Evolutionary conservation across 2,888 invertebrate species (phyloP), one percentile per base, ranked within the genome.

Genomic region (Lepidocyrtoides sp.): DNA sequence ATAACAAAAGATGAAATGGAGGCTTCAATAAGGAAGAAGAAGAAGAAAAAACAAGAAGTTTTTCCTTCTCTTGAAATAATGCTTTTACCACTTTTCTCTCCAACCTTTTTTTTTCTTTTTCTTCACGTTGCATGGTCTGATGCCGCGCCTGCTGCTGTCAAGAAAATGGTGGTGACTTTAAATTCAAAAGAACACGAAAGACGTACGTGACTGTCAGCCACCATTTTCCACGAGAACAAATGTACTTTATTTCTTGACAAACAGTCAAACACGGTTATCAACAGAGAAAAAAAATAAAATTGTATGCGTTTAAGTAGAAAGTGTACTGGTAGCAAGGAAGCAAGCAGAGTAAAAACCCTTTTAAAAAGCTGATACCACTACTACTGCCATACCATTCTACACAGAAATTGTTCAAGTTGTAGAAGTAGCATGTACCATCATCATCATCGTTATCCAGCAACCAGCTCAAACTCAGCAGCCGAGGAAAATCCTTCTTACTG

Each of bases 181-280:
- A 54, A 48, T 87, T 48, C 20, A 87, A 86, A 86, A 72, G 69
- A 75, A 48, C 17, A 60, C 26, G 57, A 44, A 60, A 87, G 77
- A n/a, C n/a, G n/a, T n/a, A 87, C 86, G 86, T 77, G 86, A 77
- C 77, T 87, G 77, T 87, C 86, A 77, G 63, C 48, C 66, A 79
- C 87, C 79, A 87, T 79, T 72, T 72, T 41, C 69, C 23, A 60
- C n/a, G 32, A 66, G 63, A 66, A 17, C 72, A 44, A 44, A 41
- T 69, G 41, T 41, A 72, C 72, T 41, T 29, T 66, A n/a, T 32
- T 66, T 32, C 63, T 66, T 66, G 10, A 32, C 60, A 63, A 63
- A 63, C 60, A 66, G 20, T 54, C 60, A 66, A n/a, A 29, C 32
- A 66, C n/a, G 7, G 23, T 23, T 54, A 54, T 17, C 20, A 54